phyloP scores from a whole-genome alignment of 2,888 invertebrate species.

The Drosophila dives region DNA sequence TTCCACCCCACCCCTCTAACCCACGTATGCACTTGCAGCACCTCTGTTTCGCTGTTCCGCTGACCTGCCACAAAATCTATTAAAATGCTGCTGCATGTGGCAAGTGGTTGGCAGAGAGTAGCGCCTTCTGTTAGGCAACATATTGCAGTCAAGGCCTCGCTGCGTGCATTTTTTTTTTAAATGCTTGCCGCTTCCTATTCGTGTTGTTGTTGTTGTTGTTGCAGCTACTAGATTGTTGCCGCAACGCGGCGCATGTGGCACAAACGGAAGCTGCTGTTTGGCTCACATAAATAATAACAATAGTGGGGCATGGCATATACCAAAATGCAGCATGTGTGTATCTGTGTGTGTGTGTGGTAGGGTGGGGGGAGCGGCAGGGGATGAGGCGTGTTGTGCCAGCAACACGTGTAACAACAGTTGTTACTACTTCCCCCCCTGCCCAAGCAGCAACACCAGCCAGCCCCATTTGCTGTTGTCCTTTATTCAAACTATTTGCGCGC shows the following conservation, averaged over 20 bases:
- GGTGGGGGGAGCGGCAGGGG: constrained; percentile 44
- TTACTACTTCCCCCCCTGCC: constrained; percentile 15
- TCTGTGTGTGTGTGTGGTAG: background rate
- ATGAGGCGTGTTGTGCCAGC: constrained; percentile 64
- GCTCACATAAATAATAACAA: constrained; percentile 81
- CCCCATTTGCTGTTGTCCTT: constrained; percentile 40
- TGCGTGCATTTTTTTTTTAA: constrained; percentile 81
- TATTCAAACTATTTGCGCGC: constrained; percentile 74
- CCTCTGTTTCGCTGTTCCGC: constrained; percentile 24
- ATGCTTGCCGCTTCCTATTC: constrained; percentile 68
- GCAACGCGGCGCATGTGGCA: constrained; percentile 76
- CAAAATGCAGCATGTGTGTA: constrained; percentile 29
- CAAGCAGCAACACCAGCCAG: background rate
- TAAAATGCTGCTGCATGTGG: constrained; percentile 49
- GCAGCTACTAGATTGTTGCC: constrained; percentile 33
- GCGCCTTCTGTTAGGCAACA: constrained; percentile 74
- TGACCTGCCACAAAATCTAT: constrained; percentile 77
- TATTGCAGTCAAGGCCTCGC: constrained; percentile 81
- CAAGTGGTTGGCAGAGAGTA: background rate
- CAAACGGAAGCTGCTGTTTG: constrained; percentile 80
- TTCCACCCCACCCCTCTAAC: background rate
- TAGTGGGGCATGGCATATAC: constrained; percentile 38
- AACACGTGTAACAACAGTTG: constrained; percentile 72
- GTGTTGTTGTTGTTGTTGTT: constrained; percentile 14
- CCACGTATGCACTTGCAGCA: background rate